Base-by-base conservation (phyloP, 2,888 invertebrate genomes). In the Amitus sp. region DNA sequence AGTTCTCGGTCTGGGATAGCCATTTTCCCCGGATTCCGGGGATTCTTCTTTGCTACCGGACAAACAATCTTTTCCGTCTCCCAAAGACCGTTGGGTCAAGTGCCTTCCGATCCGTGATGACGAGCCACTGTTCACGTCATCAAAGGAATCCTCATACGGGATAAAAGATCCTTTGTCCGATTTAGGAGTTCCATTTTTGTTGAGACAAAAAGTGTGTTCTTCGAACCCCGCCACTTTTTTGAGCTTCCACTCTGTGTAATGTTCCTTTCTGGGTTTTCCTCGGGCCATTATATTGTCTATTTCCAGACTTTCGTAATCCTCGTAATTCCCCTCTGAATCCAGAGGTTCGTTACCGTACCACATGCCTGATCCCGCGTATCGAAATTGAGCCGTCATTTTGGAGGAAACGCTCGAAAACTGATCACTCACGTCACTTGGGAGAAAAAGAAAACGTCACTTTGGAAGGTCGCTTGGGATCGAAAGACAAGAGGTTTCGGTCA, bases 301-400 rank as follows among this genome's bases (percentile, higher is more conserved):
- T 28, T 61, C 46, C 9, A 51, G 50, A 13, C 54, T 56, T 33
- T 63, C 54, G 27, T 54, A 52, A 42, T 62, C 55, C 27, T 65
- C 56, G 46, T 59, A 50, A 13, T 62, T 47, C 18, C 47, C 49
- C 20, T 34, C n/a, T 10, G 60, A 52, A 47, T 60, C 50, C 12
- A 50, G 47, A 47, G 56, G 58, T 2, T 57, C 47, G 46, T 55
- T 61, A 47, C 62, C 60, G 37, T 40, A 20, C 52, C 18, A 62
- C 56, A 33, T 53, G 12, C 43, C 43, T 12, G 49, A 20, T 48
- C 52, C 47, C 9, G 55, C 47, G 7, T 52, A 37, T 59, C 46
- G 52, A 28, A 76, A 69, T 33, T 74, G 76, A 30, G 80, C 73
- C 42, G 76, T 75, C 80, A 79, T 78, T 50, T 65, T 77, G 18